A percentile compares a stretch with the other conserved stretches of the same genome.
These are phyloP conservation scores for Drosophila eugracilis DNA, from an alignment of 1,140 invertebrate species.

Conservation along the genomic window DNA sequence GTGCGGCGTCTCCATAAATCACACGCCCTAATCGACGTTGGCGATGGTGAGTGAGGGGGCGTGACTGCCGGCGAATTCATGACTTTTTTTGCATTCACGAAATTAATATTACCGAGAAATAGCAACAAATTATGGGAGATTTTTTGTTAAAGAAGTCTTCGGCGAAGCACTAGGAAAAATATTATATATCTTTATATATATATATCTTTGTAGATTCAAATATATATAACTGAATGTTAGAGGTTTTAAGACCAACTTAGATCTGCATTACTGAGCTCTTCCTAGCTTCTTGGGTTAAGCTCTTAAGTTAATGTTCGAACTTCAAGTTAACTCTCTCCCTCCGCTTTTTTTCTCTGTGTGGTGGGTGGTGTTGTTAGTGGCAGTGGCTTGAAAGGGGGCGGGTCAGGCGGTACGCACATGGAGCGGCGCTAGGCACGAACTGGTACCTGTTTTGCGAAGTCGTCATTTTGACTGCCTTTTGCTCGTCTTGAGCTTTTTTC, in stretches of 20 bases:
- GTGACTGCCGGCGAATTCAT: slow-evolving; percentile 4
- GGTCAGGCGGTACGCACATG: slow-evolving; percentile 49
- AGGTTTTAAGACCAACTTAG: too few species aligned
- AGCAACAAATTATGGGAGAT: slow-evolving; percentile 42
- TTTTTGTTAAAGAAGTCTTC: too few species aligned
- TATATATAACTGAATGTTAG: too few species aligned
- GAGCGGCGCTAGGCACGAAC: slow-evolving; percentile 76
- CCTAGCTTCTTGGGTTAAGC: too few species aligned
- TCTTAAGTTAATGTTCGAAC: too few species aligned
- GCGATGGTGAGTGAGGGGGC: slow-evolving; percentile 6
- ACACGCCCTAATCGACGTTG: slow-evolving; percentile 49
- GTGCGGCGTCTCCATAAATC: slow-evolving; percentile 58
- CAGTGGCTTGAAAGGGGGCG: slow-evolving; percentile 1
- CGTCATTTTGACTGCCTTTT: slow-evolving; percentile 47
- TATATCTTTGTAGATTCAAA: too few species aligned
- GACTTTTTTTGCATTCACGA: slow-evolving; percentile 41
- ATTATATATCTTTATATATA: too few species aligned
- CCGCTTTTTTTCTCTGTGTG: slow-evolving; percentile 14
- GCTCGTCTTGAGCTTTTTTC: slow-evolving; percentile 23
- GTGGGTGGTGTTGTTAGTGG: slow-evolving; percentile 7
- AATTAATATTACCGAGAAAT: slow-evolving; percentile 25
- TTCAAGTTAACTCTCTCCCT: background rate
- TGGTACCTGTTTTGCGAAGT: slow-evolving; percentile 76
- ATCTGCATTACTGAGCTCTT: too few species aligned
- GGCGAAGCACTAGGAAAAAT: slow-evolving; percentile 1